These are phyloP conservation scores for Petrocephalus zakoni DNA, from an alignment of 2,113 vertebrate species.

Conservation along the genomic window DNA sequence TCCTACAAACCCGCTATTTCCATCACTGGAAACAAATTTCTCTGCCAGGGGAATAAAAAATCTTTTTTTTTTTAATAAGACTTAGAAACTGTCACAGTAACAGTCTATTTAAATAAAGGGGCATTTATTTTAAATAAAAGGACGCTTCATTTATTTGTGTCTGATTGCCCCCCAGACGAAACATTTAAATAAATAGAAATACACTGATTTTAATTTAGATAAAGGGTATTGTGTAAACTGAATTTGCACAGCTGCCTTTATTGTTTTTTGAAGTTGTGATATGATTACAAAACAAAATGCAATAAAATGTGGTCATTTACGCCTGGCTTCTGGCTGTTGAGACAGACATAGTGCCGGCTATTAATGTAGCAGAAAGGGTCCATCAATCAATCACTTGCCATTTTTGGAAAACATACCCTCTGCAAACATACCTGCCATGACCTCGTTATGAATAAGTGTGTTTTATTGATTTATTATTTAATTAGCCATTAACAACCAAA, in stretches of 20 bases:
- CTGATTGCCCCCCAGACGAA: not conserved
- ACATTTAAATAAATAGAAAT: not conserved
- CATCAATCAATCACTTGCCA: not conserved
- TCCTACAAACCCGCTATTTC: not conserved
- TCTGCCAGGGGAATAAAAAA: not conserved
- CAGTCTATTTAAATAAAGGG: constrained; percentile 8
- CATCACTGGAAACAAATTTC: not conserved
- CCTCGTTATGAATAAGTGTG: not conserved
- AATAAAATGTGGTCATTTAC: not conserved
- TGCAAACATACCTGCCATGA: not conserved
- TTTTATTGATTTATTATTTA: not conserved
- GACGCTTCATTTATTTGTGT: no score
- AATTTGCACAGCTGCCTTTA: not conserved
- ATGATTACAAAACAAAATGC: not conserved
- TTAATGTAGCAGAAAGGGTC: not conserved
- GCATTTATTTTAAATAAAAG: not conserved
- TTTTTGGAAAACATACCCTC: not conserved
- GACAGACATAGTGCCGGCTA: not conserved
- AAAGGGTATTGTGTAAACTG: not conserved
- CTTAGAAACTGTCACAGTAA: not conserved
- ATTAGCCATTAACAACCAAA: not conserved
- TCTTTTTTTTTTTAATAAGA: not conserved
- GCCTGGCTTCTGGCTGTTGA: not conserved
- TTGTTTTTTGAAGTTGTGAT: not conserved
- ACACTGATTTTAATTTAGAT: constrained; percentile 9